Evolutionary conservation across 2,888 invertebrate species (phyloP).

Genomic region (Serrognathus titanus): DNA sequence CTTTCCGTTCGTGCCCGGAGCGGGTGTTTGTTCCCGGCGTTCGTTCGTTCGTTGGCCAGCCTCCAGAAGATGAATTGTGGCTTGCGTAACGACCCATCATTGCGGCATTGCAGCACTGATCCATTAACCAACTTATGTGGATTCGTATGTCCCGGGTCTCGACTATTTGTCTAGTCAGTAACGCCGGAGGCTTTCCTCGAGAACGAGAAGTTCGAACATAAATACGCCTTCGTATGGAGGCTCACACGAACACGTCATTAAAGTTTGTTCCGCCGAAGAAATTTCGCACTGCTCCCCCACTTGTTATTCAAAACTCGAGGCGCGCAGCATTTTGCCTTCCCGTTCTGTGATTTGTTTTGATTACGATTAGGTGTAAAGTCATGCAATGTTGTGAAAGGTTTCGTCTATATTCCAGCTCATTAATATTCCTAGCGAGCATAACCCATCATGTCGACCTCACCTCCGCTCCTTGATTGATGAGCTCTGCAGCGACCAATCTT

Average conservation of each 20-base stretch:
- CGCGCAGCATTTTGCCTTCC: conserved; percentile 19
- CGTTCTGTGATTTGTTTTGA: conserved; percentile 28
- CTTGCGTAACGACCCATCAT: conserved; percentile 35
- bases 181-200: conserved; percentile 6
- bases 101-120: conserved; percentile 37
- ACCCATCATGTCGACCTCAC: conserved; percentile 41
- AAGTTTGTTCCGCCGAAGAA: conserved; percentile 21
- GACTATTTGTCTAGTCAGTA: conserved; percentile 23
- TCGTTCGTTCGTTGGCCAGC: conserved; percentile 34
- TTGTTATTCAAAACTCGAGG: conserved; percentile 24
- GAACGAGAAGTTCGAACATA: conserved; percentile 18
- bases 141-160: conserved; percentile 17
- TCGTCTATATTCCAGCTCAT: conserved; percentile 32
- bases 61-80: conserved; percentile 43
- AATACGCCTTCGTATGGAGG: conserved; percentile 7
- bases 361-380: conserved; percentile 23
- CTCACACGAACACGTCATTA: conserved; percentile 22
- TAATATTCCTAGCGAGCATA: conserved; percentile 43
- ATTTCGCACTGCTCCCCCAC: conserved; percentile 8
- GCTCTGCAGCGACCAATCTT: conserved; percentile 7
- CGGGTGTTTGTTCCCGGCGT: conserved; percentile 21
- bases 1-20: conserved; percentile 28
- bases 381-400: conserved; percentile 25
- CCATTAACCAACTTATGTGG: conserved; percentile 34
- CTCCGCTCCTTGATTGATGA: conserved; percentile 17